Evolutionary conservation across 1,140 invertebrate species (phyloP).

Genomic region (Heliconius nattereri): DNA sequence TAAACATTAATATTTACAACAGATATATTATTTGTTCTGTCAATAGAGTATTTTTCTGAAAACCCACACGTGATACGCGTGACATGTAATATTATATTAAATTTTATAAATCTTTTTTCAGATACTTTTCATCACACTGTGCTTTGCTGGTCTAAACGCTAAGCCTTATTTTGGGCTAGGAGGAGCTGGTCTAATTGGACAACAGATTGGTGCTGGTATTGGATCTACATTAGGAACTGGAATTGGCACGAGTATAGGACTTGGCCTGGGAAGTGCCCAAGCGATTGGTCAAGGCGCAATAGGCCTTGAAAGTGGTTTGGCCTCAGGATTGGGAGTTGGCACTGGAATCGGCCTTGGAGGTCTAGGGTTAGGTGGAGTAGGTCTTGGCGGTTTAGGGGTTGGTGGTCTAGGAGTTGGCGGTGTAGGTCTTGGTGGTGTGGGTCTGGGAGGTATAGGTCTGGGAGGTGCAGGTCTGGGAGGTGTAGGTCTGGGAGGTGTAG

Average conservation of each 20-base stretch:
- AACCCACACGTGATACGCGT: neutral
- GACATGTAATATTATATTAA: neutral
- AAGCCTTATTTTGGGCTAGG: neutral
- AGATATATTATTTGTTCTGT: neutral
- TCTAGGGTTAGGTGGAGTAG: neutral
- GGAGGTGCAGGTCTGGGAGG: neutral
- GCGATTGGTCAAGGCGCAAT: constrained; percentile 1
- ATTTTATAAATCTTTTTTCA: neutral
- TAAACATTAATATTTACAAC: neutral
- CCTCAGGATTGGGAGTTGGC: neutral
- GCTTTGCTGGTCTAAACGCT: neutral
- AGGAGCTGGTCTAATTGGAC: constrained; percentile 1
- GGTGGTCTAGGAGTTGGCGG: neutral
- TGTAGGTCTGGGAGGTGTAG: neutral
- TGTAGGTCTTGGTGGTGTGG: neutral
- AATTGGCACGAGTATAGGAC: neutral
- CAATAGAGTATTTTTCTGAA: neutral
- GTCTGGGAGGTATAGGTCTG: neutral
- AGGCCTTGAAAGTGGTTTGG: neutral
- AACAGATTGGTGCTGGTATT: neutral
- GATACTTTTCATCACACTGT: constrained; percentile 2
- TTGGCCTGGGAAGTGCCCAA: constrained; percentile 1
- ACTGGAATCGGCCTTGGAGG: neutral
- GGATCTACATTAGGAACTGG: neutral
- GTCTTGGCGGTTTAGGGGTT: neutral